Base-by-base conservation (phyloP, 2,888 invertebrate genomes). In the Chaitophorus viminalis region DNA sequence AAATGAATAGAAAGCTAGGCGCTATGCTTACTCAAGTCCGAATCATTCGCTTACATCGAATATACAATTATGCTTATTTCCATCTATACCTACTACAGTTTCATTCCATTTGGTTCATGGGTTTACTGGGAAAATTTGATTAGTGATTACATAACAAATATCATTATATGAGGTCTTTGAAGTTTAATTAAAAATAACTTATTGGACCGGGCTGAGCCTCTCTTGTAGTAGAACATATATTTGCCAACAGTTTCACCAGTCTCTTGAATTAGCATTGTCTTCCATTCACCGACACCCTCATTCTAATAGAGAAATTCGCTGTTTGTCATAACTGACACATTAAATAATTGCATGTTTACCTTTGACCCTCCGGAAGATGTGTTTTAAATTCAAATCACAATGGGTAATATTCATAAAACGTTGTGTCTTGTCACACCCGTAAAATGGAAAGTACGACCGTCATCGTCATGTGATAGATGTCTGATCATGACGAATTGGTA, bases 401-500 rank as follows among this genome's bases (percentile, higher is more conserved):
- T 87, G 72, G 87, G 74, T 39, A 46, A 87, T 81, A 74, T 87
- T 81, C 79, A 74, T 79, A 79, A 79, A 60, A 60, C 65, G 74
- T 60, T 60, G 65, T 85, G 65, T 85, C 78, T 86, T 78, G 86
- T 87, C 87, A 87, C 87, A 81, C 87, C 87, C 18, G 81, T 74
- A 87, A 81, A 87, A 87, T 81, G 87, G 87, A 87, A 87, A 87
- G 87, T 87, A 65, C 31, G 72, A 60, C 78, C 29, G n/a, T n/a
- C n/a, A n/a, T 76, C 54, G 36, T 21, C 36, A 46, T 31, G 74
- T 75, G 87, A 87, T 87, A 81, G 74, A 87, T 87, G 81, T 74
- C 31, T 65, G 21, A 74, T 75, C 31, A 81, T 74, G 79, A 86
- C 72, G 68, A 68, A 78, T 65, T 21, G 29, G 46, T 86, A 78